Evolutionary conservation across 2,113 vertebrate genomes (phyloP), one percentile per base, ranked within the genome.

Genomic region (Pogona vitticeps): DNA sequence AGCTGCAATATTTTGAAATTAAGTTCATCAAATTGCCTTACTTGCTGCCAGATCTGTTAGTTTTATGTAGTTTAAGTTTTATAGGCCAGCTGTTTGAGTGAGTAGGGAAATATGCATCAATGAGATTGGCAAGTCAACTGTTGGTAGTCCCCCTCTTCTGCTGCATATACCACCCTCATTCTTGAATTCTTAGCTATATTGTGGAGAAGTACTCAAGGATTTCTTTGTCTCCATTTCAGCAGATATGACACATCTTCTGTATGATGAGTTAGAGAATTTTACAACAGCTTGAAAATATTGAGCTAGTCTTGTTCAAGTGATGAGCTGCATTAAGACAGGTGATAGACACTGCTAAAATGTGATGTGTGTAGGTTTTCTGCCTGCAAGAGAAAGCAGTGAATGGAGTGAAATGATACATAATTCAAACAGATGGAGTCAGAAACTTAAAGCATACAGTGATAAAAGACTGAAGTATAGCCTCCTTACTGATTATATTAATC

Each of bases 401-500:
- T 78, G 67, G 89, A 77, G 92, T 91, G 84, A 91, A 90, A 78
- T 87, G 88, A 79, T 78, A 92, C 71, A 76, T 78, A 93, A 87
- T 94, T 92, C 79, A 52, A 67, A 68, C 28, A 81, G 75, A 88
- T 90, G 65, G 0, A 6, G 2, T 84, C 90, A 38, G 65, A 88
- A 87, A 80, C 58, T 61, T 89, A 88, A 31, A 91, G 78, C 92
- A 92, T 92, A 91, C 90, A 89, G n/a, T 88, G 82, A 88, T 72
- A 87, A 82, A 80, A 88, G 75, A 89, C 91, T 85, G 70, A 87
- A 87, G 75, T 84, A 93, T 52, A 67, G 76, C 71, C 73, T 77
- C 33, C 78, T 38, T 84, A 85, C 85, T 89, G 79, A 33, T 13
- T 82, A 15, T 67, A 67, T 75, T 33, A 63, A 65, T 75, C 15